Conservation (phyloP, 2,888 invertebrate genomes). For the Ypsolopha sequella region DNA sequence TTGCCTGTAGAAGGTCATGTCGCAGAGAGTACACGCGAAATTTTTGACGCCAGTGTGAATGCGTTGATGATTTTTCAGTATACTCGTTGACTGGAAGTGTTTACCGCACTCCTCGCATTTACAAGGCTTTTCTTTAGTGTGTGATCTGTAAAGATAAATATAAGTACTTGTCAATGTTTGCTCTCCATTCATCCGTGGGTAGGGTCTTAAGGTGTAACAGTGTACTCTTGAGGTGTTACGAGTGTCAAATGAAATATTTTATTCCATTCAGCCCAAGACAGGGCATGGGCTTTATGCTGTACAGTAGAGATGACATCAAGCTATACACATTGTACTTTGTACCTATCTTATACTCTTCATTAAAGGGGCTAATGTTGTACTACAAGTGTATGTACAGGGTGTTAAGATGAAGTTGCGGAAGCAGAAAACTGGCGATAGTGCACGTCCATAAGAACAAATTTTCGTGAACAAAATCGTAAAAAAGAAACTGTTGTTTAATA, state of each 20-base stretch:
- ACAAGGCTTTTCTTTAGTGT: conserved; percentile 53
- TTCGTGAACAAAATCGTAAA: too few species aligned
- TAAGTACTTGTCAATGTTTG: not conserved
- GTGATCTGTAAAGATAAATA: conserved; percentile 26
- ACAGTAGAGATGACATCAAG: too few species aligned
- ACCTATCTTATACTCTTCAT: too few species aligned
- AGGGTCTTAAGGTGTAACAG: too few species aligned
- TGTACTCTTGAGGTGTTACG: too few species aligned
- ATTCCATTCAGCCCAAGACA: not conserved
- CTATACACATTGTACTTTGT: too few species aligned
- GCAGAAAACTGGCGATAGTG: too few species aligned
- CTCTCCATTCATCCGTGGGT: not conserved
- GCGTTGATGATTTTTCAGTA: conserved; percentile 36
- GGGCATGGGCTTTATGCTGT: not conserved
- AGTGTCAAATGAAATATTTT: not conserved
- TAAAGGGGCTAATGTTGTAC: too few species aligned
- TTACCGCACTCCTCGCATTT: conserved; percentile 45
- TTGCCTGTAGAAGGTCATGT: conserved; percentile 34
- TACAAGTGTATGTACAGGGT: too few species aligned
- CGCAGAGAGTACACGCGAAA: conserved; percentile 33
- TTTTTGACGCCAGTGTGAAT: conserved; percentile 32
- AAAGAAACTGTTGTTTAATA: too few species aligned
- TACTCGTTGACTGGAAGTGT: conserved; percentile 26
- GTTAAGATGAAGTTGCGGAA: too few species aligned
- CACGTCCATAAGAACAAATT: not conserved